phyloP scores from a whole-genome alignment of 2,888 invertebrate genomes.

The Anorthoa munda region DNA sequence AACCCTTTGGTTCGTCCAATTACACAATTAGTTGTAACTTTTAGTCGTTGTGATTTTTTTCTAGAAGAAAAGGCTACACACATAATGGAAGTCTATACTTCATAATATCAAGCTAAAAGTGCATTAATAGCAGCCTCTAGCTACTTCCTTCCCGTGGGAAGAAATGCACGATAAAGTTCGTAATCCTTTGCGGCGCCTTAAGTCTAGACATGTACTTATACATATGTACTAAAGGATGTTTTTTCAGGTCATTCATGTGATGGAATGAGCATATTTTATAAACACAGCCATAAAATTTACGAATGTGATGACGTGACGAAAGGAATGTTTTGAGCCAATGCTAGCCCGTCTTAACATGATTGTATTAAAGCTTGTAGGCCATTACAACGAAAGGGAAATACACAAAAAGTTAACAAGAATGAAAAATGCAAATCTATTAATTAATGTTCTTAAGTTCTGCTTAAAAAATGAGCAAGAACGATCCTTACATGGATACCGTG shows the following conservation, averaged over 20 bases:
- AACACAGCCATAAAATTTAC: conserved; percentile 50
- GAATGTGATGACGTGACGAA: conserved; percentile 28
- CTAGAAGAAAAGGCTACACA: too few species aligned
- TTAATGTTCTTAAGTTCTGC: not conserved
- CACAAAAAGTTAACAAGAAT: not conserved
- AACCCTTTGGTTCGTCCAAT: too few species aligned
- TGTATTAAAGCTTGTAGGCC: not conserved
- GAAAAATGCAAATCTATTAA: not conserved
- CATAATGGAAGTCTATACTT: too few species aligned
- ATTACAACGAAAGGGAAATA: too few species aligned
- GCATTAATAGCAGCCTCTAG: conserved; percentile 42
- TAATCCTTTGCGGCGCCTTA: conserved; percentile 58
- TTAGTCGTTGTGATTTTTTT: too few species aligned
- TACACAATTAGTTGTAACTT: too few species aligned
- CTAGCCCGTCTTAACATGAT: not conserved
- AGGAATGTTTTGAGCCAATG: conserved; percentile 14
- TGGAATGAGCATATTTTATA: conserved; percentile 52
- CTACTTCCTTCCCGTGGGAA: conserved; percentile 47
- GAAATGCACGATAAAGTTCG: conserved; percentile 47
- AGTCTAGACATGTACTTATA: conserved; percentile 65
- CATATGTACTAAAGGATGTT: conserved; percentile 42
- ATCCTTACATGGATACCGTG: not conserved
- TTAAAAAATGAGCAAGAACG: not conserved
- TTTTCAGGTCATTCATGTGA: conserved; percentile 47
- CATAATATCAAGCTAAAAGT: conserved; percentile 16